Conservation (phyloP, 1,140 invertebrate genomes). For the Belonocnema kinseyi region DNA sequence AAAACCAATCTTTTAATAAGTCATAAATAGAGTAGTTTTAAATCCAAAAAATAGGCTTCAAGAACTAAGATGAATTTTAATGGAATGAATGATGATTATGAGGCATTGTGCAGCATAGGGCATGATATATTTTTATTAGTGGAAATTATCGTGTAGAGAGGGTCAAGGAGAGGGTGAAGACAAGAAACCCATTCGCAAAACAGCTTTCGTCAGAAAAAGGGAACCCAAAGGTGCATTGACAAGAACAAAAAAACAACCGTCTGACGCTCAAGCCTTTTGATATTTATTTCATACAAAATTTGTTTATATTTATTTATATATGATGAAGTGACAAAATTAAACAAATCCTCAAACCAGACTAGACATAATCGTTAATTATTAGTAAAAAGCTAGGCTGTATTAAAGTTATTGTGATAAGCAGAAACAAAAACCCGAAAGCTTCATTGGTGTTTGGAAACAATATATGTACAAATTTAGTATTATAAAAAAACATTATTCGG, state of each 20-base stretch:
- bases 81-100: background rate
- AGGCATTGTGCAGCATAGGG: constrained; percentile 34
- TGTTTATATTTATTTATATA: background rate
- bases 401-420: constrained; percentile 6
- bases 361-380: background rate
- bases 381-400: constrained; percentile 14
- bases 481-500: too few relatives aligned
- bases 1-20: too few relatives aligned
- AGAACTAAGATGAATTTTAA: too few relatives aligned
- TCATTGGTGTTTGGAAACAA: too few relatives aligned
- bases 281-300: constrained; percentile 42
- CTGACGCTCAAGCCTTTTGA: constrained; percentile 48
- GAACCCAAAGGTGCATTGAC: constrained; percentile 75
- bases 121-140: constrained; percentile 37
- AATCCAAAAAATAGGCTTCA: too few relatives aligned
- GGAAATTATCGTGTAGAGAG: constrained; percentile 37
- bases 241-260: constrained; percentile 66
- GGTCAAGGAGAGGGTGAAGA: constrained; percentile 53
- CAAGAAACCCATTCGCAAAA: constrained; percentile 52
- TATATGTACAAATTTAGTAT: too few relatives aligned
- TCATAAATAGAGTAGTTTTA: too few relatives aligned
- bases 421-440: background rate
- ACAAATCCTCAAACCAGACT: background rate
- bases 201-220: constrained; percentile 48
- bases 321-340: background rate